Conservation (phyloP, 2,113 vertebrate species). For the Alligator sinensis region DNA sequence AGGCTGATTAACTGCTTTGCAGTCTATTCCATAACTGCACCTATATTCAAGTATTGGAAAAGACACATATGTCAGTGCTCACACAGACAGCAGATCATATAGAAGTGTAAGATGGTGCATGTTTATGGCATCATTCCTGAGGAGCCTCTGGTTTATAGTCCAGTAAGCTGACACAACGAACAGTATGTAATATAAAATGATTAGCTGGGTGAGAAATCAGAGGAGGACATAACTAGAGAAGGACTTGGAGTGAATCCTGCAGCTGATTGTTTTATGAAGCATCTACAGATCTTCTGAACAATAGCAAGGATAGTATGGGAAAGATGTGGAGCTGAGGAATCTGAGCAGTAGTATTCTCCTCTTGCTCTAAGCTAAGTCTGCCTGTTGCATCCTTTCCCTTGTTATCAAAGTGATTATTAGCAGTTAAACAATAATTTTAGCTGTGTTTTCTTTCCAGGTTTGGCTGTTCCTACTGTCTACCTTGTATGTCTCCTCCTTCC, state of each 20-base stretch:
- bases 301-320: neutral
- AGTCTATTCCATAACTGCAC: rapidly evolving
- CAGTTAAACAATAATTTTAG: neutral
- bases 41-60: neutral
- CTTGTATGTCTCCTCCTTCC: neutral
- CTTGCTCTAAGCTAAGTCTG: neutral
- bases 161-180: neutral
- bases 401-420: neutral
- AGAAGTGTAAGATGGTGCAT: neutral
- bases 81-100: neutral
- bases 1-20: neutral
- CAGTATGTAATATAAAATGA: neutral
- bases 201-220: neutral
- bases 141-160: neutral
- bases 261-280: neutral
- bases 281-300: neutral
- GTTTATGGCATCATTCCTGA: neutral
- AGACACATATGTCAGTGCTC: neutral
- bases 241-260: neutral
- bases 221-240: neutral
- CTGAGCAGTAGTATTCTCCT: neutral
- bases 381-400: neutral
- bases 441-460: neutral
- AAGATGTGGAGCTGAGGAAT: neutral
- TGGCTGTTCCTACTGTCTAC: neutral